phyloP scores from a whole-genome alignment of 2,888 invertebrate genomes.

The Pseudococcus viburni region DNA sequence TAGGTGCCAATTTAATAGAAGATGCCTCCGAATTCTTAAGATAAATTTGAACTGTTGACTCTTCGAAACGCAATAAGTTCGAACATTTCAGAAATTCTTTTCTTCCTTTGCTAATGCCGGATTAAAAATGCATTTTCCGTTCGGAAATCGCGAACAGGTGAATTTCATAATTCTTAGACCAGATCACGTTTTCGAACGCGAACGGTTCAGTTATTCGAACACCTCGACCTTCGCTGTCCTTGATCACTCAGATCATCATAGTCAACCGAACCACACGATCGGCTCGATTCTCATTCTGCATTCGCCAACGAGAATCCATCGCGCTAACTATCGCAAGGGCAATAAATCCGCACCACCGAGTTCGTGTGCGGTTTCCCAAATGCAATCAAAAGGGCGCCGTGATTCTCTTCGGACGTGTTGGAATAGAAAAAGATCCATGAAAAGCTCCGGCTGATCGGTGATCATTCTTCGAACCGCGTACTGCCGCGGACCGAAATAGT shows the following conservation, averaged over 20 bases:
- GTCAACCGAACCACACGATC: not conserved
- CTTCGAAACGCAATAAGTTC: too few relatives aligned
- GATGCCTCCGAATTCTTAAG: too few relatives aligned
- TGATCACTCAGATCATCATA: not conserved
- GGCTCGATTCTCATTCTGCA: not conserved
- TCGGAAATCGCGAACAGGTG: too few relatives aligned
- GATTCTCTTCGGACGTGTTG: not conserved
- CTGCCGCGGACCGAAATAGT: not conserved
- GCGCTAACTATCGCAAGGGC: not conserved
- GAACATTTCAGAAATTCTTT: too few relatives aligned
- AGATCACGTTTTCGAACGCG: too few relatives aligned
- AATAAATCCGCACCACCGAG: not conserved
- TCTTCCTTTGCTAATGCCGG: too few relatives aligned
- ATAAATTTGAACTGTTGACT: too few relatives aligned
- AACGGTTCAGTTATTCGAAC: not conserved
- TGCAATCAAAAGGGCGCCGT: not conserved
- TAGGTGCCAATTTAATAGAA: too few relatives aligned
- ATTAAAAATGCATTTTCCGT: too few relatives aligned
- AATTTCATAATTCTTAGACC: too few relatives aligned
- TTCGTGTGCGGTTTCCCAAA: not conserved
- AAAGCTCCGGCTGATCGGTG: not conserved
- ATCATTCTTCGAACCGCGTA: too few relatives aligned
- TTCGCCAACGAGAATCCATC: not conserved
- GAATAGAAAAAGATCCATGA: not conserved
- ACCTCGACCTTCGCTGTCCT: not conserved